Evolutionary conservation across 2,113 vertebrate genomes (phyloP).

Genomic region (Otolemur garnettii): DNA sequence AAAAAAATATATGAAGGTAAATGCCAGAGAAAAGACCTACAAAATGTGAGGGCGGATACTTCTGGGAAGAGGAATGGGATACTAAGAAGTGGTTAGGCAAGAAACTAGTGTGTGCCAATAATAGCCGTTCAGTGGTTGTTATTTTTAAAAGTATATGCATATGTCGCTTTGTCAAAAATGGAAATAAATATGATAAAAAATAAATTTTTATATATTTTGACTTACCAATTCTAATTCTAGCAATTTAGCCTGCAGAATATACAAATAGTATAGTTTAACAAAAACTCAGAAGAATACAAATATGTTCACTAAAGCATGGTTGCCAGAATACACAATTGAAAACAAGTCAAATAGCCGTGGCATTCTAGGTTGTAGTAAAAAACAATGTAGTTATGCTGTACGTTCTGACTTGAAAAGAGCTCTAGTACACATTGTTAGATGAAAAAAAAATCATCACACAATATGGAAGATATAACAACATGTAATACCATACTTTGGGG

Average conservation of each 20-base stretch:
- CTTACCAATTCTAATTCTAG: not conserved
- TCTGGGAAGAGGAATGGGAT: not conserved
- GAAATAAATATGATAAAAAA: not conserved
- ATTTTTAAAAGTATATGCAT: not conserved
- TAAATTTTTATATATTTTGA: not conserved
- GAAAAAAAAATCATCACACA: not conserved
- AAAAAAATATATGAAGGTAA: not conserved
- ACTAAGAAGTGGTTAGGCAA: not conserved
- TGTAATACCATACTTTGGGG: not conserved
- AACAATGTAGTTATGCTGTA: not conserved
- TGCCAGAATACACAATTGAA: not conserved
- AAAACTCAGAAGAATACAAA: not conserved
- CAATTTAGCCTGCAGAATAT: not conserved
- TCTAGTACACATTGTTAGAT: not conserved
- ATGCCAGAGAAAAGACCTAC: not conserved
- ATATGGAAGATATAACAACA: not conserved
- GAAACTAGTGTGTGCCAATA: not conserved
- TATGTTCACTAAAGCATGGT: not conserved
- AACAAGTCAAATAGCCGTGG: not conserved
- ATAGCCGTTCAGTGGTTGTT: not conserved
- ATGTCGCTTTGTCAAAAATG: not conserved
- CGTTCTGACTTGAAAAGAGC: rapidly evolving
- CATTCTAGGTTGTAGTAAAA: not conserved
- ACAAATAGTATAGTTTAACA: not conserved
- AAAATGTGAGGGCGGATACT: not conserved